Base-by-base conservation (phyloP, 1,140 invertebrate species). In the Caenorhabditis brenneri region DNA sequence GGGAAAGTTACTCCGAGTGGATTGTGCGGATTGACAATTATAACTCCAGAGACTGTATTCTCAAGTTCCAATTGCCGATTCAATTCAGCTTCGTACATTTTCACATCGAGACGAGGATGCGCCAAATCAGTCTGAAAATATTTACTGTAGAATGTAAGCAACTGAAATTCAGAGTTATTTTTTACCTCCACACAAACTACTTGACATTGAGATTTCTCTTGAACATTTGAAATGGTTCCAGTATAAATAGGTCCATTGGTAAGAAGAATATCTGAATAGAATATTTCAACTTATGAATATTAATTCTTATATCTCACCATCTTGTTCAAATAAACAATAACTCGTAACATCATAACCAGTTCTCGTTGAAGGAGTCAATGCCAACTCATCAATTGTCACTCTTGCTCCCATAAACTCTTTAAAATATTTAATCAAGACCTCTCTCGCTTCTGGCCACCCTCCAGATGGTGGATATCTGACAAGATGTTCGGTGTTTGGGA, bases 1-100 rank as follows among this genome's bases (percentile, higher is more conserved):
- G 82, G 42, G 58, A 55, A 53, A 24, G 65, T 69, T 15, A 78
- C 48, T 69, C 82, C 82, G 9, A 79, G 42, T 0, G 82, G 82
- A 46, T 83, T 83, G 69, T 79, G 42, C n/a, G 82, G 82, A 58
- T 83, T 78, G 4, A 83, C 65, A 39, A 83, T 49, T 10, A 83
- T 58, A 15, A 83, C 74, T 33, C 58, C 80, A 58, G 53, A 81
- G 19, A 58, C 36, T 22, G 53, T 53, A 58, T 60, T 81, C 24
- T 36, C 80, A 6, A 53, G 80, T 3, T 22, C 80, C 1, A 15
- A 49, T 29, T 55, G 36, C 24, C 60, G 10, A 27, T 42, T 33
- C 24, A 82, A 31, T 19, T 42, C 55, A 6, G 16, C 36, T 12
- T 82, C 81, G 27, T 69, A 82, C 42, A 24, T 46, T 19, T 42